Evolutionary conservation across 2,797 vertebrate genomes (phyloP).

Genomic region (Macroramphosus scolopax): DNA sequence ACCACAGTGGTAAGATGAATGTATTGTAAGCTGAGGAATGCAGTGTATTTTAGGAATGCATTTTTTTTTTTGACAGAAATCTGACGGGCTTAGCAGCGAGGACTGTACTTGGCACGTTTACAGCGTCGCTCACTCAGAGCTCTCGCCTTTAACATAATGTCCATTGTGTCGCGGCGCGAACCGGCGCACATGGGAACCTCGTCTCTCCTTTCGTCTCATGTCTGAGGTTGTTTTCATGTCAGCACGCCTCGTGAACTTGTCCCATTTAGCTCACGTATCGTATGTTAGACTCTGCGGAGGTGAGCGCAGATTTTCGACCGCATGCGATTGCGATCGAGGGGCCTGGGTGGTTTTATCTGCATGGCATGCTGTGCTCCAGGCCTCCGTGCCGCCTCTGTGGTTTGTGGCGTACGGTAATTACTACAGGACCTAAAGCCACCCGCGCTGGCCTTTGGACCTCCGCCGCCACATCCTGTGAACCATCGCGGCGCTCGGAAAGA

Average conservation of each 20-base stretch:
- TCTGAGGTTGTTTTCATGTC: conserved; percentile 27
- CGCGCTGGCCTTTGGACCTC: conserved; percentile 33
- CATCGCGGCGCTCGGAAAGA: conserved; percentile 15
- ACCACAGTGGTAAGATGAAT: conserved; percentile 41
- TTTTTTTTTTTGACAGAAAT: conserved; percentile 20
- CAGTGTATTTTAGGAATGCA: conserved; percentile 24
- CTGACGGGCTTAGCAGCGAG: conserved; percentile 28
- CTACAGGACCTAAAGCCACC: conserved; percentile 60
- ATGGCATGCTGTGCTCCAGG: conserved; percentile 28
- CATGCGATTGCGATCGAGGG: conserved; percentile 33
- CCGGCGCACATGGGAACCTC: no score
- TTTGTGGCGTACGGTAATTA: conserved; percentile 54
- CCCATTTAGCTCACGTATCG: conserved; percentile 4
- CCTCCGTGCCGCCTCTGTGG: conserved; percentile 28
- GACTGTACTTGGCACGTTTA: conserved; percentile 30
- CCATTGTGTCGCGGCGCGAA: no score
- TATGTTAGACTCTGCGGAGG: conserved; percentile 17
- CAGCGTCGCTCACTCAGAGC: no score
- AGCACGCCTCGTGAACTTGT: conserved; percentile 23
- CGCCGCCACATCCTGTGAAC: conserved; percentile 53
- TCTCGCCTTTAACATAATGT: no score
- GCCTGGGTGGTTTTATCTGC: conserved; percentile 28
- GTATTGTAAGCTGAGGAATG: conserved; percentile 57
- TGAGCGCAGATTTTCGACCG: conserved; percentile 31
- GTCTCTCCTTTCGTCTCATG: no score